Evolutionary conservation across 2,113 vertebrate genomes (phyloP), one percentile per base, ranked within the genome.

Genomic region (Notiomystis cincta): DNA sequence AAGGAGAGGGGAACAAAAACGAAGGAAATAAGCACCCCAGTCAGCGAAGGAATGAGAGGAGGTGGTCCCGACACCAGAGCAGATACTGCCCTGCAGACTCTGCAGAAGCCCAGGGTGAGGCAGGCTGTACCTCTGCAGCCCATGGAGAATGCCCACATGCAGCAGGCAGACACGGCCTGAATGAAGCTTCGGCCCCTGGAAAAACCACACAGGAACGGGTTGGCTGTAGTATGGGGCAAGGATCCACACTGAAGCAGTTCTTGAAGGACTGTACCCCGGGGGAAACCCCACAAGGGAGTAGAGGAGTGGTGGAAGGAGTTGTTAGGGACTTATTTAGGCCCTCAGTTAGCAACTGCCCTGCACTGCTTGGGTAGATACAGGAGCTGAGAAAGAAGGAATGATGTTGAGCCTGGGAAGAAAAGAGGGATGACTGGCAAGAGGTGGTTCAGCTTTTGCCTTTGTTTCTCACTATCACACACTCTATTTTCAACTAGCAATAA

Each of bases 311-410:
- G 6, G 12, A 73, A 73, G 27, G 3, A 84, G 13, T 11, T 51
- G 8, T 27, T 42, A 50, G 0, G 0, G 35, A 27, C 7, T 56
- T 42, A 42, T 4, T 54, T 18, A 57, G 10, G 8, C 7, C 9
- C 18, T 19, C 17, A 7, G 15, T 15, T 22, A 17, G 23, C 45
- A 40, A 19, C 37, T 62, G 3, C 7, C 22, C 67, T 54, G 22
- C 1, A 1, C 20, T 17, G 20, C 30, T 62, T 40, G 57, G 12
- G 8, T 4, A 22, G 12, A 16, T 24, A 37, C 27, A 48, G 4
- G 12, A 82, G 12, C 0, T 44, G 24, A 4, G 33, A 76, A 62
- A 23, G 19, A 69, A 82, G 37, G 30, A 83, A 72, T 13, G 6
- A 15, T 53, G 9, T 3, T 50, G 16, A 89, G 16, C 14, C 15